Evolutionary conservation across 2,888 invertebrate genomes (phyloP), one percentile per base, ranked within the genome.

Genomic region (Polietes domitor): DNA sequence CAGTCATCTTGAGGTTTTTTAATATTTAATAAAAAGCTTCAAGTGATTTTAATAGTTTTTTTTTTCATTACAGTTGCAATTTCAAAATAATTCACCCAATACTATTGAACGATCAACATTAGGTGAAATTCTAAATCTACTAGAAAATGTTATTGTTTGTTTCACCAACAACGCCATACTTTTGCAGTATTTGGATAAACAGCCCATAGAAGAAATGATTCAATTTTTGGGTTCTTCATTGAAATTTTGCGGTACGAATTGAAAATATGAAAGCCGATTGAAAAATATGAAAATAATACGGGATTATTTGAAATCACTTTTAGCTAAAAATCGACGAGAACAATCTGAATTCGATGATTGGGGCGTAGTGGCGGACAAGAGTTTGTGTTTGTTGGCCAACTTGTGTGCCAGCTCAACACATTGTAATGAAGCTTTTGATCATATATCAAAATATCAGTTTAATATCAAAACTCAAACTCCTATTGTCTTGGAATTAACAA

Each of bases 121-220:
- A 10, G 37, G 63, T 7, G 90, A 89, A 21, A 86, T 90, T 55
- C 77, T 91, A 5, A 85, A 87, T 21, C 68, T 87, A 10, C 88
- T 90, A 41, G 86, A 88, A 55, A 76, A 53, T 2, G 85, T 88
- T 24, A 85, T 91, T 28, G 82, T 80, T 9, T 86, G 88, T 6
- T 90, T 91, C 53, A 87, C 86, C 37, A 87, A 86, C 0, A 88
- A 88, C 82, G 47, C 26, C 0, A 76, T 85, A 10, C 86, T 91
- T 1, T 72, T 88, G 6, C 77, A 85, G 3, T 90, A 89, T 74
- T 65, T 91, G 58, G 89, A 89, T 6, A 87, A 86, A 5, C 90
- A 91, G 71, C 89, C 89, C 0, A 86, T 90, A 24, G 90, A 90
- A 26, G 90, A 90, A 88, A 72, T 91, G 63, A 85, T 91, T 17